Evolutionary conservation across 2,888 invertebrate species (phyloP), one percentile per base, ranked within the genome.

Genomic region (Seira sanloemensis): DNA sequence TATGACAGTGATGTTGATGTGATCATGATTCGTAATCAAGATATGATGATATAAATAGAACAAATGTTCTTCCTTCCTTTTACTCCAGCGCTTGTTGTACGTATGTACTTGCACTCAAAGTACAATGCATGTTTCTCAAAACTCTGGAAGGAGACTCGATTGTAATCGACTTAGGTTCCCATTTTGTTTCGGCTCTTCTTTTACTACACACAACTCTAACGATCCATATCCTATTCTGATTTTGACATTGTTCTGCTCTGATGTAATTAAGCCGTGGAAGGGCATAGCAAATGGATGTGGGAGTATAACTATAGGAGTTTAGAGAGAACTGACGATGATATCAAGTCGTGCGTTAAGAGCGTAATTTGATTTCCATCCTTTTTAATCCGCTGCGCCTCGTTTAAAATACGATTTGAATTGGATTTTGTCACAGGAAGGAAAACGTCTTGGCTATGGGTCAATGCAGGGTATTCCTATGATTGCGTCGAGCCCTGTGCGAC

Each of bases 391-490:
- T 66, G 23, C n/a, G n/a, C n/a, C n/a, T n/a, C n/a, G n/a, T n/a
- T n/a, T n/a, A 12, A 7, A 37, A 37, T 37, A 7, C 12, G 37
- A 12, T 37, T 58, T 58, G 58, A 5, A 58, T 58, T 58, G 58
- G 7, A 58, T 85, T 81, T 81, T 78, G 90, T 90, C 18, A 90
- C 94, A 98, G 97, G 97, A 97, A 93, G 98, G 98, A 90, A 83
- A 83, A 50, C 72, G 83, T 23, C 73, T 83, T 91, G 97, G 97
- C 88, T 97, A 97, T 92, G 97, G 97, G 91, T 95, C 96, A 90
- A 96, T 98, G 96, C 97, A 98, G 91, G 97, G 97, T 84, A 98
- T 99, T 89, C 98, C 99, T 21, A 96, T 99, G 95, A 97, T 99
- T 86, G 99, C 99, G 66, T 96, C 97, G 65, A 97, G 98, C 89